Base-by-base conservation (phyloP, 2,888 invertebrate genomes). In the Pseudococcus longispinus region DNA sequence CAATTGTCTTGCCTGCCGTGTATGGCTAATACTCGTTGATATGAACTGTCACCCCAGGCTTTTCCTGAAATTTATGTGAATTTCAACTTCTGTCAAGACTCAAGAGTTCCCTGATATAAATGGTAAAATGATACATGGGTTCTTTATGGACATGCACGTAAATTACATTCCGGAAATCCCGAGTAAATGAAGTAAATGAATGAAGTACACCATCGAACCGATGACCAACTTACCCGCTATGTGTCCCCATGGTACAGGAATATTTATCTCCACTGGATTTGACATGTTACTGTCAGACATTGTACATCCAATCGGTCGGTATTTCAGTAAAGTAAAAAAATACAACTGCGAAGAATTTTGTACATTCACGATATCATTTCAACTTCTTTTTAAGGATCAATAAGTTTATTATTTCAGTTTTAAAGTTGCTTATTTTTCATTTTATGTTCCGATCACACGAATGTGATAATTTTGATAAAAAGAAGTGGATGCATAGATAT, bases 1-100 rank as follows among this genome's bases (percentile, higher is more conserved):
- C 90, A 90, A 89, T 92, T 92, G 88, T 92, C 91, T 89, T 89
- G 89, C n/a, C 89, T 88, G 9, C 91, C 91, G 88, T 92, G 92
- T 2, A 91, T 89, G 32, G 89, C 90, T n/a, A 91, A 89, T 26
- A 91, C 89, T 23, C 90, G 91, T 37, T 89, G 85, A 23, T 90
- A 90, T 32, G 88, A 88, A 23, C 89, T 88, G 65, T 90, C 87
- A 44, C 90, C 90, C 89, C 89, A 90, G 15, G 89, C 87, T 88
- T 89, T 90, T 2, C 89, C 90, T 90, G 89, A 70, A 90, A 83
- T 83, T 32, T 55, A 83, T 65, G 26, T n/a, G 32, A 87, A 87
- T 80, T 84, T 60, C 20, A 51, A 80, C 29, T 55, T 23, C 18
- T 80, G 2, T 55, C 20, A n/a, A 5, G 20, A 20, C 0, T 55